phyloP scores from a whole-genome alignment of 2,113 vertebrate genomes.

The Pardalotus punctatus region DNA sequence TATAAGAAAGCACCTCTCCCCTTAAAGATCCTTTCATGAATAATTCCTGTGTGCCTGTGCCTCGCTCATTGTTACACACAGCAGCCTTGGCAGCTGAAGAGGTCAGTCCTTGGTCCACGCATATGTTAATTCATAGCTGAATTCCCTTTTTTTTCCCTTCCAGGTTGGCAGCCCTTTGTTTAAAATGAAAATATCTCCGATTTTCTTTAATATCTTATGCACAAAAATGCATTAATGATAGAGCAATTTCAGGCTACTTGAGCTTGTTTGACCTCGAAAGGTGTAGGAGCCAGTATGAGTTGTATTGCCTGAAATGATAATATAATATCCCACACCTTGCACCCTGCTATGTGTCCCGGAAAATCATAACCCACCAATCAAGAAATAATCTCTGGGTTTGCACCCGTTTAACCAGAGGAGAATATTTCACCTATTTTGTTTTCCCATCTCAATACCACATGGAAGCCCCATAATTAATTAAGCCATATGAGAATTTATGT shows the following conservation, averaged over 20 bases:
- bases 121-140: background rate
- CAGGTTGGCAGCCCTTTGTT: background rate
- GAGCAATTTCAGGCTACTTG: background rate
- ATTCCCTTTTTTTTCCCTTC: background rate
- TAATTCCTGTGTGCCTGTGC: background rate
- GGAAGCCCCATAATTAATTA: background rate
- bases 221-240: background rate
- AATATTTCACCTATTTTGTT: background rate
- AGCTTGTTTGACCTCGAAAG: background rate
- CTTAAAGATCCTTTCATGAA: background rate
- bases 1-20: background rate
- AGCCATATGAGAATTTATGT: background rate
- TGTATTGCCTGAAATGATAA: background rate
- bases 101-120: background rate
- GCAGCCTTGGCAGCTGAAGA: background rate
- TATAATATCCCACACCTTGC: background rate
- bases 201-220: background rate
- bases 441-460: background rate
- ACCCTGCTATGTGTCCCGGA: background rate
- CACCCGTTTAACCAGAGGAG: background rate
- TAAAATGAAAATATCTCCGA: background rate
- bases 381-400: background rate
- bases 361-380: rapidly evolving
- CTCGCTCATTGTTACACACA: background rate
- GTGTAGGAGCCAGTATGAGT: background rate